These are phyloP conservation scores for Tetramorium bicarinatum DNA, from an alignment of 2,888 invertebrate species.

Conservation along the genomic window DNA sequence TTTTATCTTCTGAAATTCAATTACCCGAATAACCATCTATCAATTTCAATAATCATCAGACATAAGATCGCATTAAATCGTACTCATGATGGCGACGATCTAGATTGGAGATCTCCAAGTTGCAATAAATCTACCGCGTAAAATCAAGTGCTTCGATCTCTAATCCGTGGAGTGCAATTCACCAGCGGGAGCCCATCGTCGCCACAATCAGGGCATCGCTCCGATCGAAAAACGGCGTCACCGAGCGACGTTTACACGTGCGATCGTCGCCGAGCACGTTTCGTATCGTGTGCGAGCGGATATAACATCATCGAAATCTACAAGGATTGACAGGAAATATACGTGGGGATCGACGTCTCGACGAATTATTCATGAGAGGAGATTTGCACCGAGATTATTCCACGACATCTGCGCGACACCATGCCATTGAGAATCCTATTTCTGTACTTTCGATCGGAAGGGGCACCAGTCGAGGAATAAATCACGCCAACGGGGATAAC, in stretches of 20 bases:
- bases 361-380: constrained; percentile 75
- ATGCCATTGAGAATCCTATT: constrained; percentile 64
- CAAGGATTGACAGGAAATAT: constrained; percentile 55
- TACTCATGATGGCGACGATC: constrained; percentile 5
- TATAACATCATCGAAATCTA: constrained; percentile 42
- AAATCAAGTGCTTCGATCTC: constrained; percentile 43
- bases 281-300: constrained; percentile 41
- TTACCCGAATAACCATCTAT: neutral
- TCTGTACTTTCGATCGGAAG: constrained; percentile 61
- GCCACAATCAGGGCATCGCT: constrained; percentile 21
- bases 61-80: constrained; percentile 34
- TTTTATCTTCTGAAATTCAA: constrained; percentile 5
- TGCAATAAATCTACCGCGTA: constrained; percentile 36
- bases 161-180: constrained; percentile 28
- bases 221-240: constrained; percentile 26
- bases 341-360: constrained; percentile 63
- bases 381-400: constrained; percentile 72
- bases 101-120: constrained; percentile 6
- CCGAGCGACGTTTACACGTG: constrained; percentile 61
- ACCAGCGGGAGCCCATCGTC: constrained; percentile 22
- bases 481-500: constrained; percentile 59
- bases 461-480: constrained; percentile 57
- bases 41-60: constrained; percentile 17
- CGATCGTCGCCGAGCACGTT: constrained; percentile 62
- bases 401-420: constrained; percentile 64